Evolutionary conservation across 2,888 invertebrate genomes (phyloP), one percentile per base, ranked within the genome.

Genomic region (Callyntrura guangdongensis): DNA sequence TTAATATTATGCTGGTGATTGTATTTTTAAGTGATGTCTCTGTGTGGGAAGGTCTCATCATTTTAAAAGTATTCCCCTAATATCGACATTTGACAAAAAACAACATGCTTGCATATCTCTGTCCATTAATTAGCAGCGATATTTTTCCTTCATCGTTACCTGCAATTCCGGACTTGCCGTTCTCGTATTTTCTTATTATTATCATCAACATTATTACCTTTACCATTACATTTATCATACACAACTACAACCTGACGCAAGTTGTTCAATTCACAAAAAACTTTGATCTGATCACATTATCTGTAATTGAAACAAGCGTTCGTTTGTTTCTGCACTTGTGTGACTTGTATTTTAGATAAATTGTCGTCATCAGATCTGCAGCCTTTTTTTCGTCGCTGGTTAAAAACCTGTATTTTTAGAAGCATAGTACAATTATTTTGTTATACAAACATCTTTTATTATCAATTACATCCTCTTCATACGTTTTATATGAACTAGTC

Each of bases 41-140:
- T 61, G 86, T 64, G 77, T 59, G 74, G 86, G 86, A 81, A 87
- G 67, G 86, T 87, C 86, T 67, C 86, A 36, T 36, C 6, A 36
- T 8, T 72, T 61, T 79, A 74, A 74, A 56, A 56, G 56, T 47
- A 14, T 72, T 53, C 27, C 6, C 45, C 64, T 88, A 89, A 84
- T 89, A 89, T 89, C 83, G 89, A 89, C 89, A 89, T 82, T 82
- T 89, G 74, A 83, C 83, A 83, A 74, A 56, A n/a, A 72, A 83
- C 53, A 82, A 72, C 56, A 17, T 59, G 11, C 25, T 53, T 45
- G 47, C 74, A 69, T 74, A 17, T 47, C 17, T 74, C 49, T 86
- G 36, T 64, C 27, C n/a, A n/a, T n/a, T n/a, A n/a, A n/a, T 9
- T 77, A 0, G 56, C 12, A 36, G 6, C 36, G 36, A 72, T 17